Evolutionary conservation across 2,797 vertebrate species (phyloP), one percentile per base, ranked within the genome.

Genomic region (Centroberyx gerrardi): DNA sequence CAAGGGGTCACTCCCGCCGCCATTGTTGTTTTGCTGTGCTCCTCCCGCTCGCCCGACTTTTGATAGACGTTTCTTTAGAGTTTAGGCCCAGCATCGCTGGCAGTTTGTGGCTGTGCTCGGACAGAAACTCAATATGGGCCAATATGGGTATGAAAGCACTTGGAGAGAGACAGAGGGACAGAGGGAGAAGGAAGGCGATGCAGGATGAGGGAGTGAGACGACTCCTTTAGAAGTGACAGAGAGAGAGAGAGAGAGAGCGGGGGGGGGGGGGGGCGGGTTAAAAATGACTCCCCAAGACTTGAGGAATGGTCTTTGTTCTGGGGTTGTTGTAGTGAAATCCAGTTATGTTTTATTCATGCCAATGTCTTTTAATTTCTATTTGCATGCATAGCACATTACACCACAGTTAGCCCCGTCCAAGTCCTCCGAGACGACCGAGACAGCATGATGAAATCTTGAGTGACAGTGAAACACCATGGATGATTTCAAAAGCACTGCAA

Each of bases 41-140:
- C 85, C 84, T 80, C 76, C 74, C 49, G 36, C 78, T 83, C 44
- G 53, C 69, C 68, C 6, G 62, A 78, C 85, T 87, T 83, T 89
- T 93, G 91, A 93, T 79, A 12, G 92, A 90, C 90, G 22, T 89
- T 93, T 93, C 90, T 92, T 92, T 89, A 86, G 91, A 90, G 88
- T 84, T 86, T 53, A 40, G 68, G 62, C 63, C 52, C 14, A 56
- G 81, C 60, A 4, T 72, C 69, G 69, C 81, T 80, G 74, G 86
- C 88, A 83, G 78, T 88, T 83, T 83, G 82, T 36, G 82, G 86
- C 81, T 54, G 70, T 68, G 60, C 42, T 67, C 54, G 75, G 91
- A 94, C 91, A 94, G 91, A 88, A 94, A 93, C 88, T 93, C 92
- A 81, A 94, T 91, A 93, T 28, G 38, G 74, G 55, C 75, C 68